Evolutionary conservation across 1,140 invertebrate genomes (phyloP), one percentile per base, ranked within the genome.

Genomic region (Triops longicaudatus): DNA sequence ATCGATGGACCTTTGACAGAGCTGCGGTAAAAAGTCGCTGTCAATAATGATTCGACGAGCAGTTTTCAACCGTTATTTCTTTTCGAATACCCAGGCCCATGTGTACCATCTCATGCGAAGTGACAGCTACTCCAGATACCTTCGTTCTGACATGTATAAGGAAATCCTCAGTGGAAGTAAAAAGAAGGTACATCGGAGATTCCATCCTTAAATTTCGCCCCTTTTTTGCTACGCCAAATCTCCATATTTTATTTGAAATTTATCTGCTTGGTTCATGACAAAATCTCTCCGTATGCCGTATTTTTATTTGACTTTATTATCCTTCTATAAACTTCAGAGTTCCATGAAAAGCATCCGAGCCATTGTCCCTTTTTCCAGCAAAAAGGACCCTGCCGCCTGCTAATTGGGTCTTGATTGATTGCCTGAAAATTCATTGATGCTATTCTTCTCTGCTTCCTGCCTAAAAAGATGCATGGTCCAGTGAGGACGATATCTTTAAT

Each of bases 91-190:
- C 71, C 86, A 97, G 93, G 95, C 97, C 10, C 98, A 99, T 85
- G 96, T 99, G 37, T 99, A 98, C 86, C 96, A 98, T 83, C 87
- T 99, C 78, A 99, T 99, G 98, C 98, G 98, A 83, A 97, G 94
- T 81, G 98, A 99, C 85, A 97, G 94, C 81, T 99, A 99, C 83
- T 97, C 95, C 63, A 88, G 98, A 79, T 99, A 98, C 84, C 87
- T 99, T 76, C 90, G 98, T 74, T 99, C 98, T 1, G 98, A 99
- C 82, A 97, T 98, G 93, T 99, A 98, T 85, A 98, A 98, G 89
- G 96, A 99, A 81, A 97, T 93, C 84, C 87, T 98, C 74, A 96
- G 93, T 85, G 94, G 94, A 80, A 94, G 94, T 73, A 96, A 97
- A 84, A 98, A 98, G 87, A 97, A 97, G 91, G 93, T 95, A 79